phyloP scores from a whole-genome alignment of 2,888 invertebrate species.

The Therioaphis trifolii region DNA sequence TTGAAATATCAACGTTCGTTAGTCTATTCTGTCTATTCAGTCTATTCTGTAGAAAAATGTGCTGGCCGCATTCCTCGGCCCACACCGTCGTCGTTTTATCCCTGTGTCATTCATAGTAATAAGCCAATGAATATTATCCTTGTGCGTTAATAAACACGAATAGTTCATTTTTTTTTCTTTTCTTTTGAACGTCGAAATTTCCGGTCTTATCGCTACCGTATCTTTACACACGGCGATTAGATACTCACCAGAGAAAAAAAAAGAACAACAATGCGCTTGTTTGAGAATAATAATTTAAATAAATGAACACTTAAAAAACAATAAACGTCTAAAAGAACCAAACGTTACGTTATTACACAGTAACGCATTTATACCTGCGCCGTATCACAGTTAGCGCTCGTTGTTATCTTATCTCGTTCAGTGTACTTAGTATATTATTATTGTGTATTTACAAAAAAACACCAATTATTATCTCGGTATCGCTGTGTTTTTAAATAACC shows the following conservation, averaged over 20 bases:
- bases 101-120: neutral
- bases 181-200: conserved; percentile 21
- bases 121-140: neutral
- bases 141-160: conserved; percentile 21
- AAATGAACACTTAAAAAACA: conserved; percentile 51
- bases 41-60: neutral
- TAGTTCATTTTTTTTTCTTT: neutral
- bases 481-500: neutral
- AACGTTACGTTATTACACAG: neutral
- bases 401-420: conserved; percentile 42
- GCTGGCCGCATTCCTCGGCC: conserved; percentile 15
- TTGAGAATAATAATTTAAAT: conserved; percentile 46
- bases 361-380: neutral
- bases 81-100: neutral
- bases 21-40: neutral
- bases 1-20: neutral
- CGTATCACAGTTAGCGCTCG: neutral
- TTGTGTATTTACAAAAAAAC: conserved; percentile 47
- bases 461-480: neutral
- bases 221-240: conserved; percentile 35
- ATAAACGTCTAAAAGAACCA: conserved; percentile 43
- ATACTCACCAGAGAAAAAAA: neutral
- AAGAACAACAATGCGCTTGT: conserved; percentile 31
- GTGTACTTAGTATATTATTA: neutral
- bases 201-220: conserved; percentile 33